Percentiles rank a stretch among this genome's conserved stretches.
Evolutionary conservation across 2,797 vertebrate species (phyloP).

Genomic region (Gallirallus australis): DNA sequence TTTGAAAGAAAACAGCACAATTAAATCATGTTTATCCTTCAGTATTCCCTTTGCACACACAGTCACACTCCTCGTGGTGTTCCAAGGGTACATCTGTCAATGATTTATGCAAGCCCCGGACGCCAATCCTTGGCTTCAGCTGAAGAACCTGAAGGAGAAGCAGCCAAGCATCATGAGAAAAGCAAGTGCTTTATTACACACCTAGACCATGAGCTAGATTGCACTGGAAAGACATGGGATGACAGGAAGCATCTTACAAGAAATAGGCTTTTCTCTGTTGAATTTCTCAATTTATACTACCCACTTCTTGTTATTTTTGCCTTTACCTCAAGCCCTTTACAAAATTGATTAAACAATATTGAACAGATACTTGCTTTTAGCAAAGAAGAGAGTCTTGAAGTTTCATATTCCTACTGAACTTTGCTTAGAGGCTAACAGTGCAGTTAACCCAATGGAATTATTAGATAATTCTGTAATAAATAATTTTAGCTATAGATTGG

Average conservation of each 20-base stretch:
- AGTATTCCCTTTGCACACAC: conserved; percentile 90
- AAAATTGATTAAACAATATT: conserved; percentile 19
- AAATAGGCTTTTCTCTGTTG: background rate
- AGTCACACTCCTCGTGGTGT: conserved; percentile 96
- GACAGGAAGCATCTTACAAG: background rate
- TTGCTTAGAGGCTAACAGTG: background rate
- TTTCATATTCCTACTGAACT: background rate
- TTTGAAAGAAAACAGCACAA: conserved; percentile 41
- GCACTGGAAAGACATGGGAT: background rate
- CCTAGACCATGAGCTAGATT: background rate
- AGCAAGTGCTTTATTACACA: background rate
- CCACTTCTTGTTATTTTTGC: conserved; percentile 3
- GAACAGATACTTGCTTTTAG: background rate
- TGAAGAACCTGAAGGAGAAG: conserved; percentile 89
- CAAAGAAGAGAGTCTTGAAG: conserved; percentile 5
- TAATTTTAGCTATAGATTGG: background rate
- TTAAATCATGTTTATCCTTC: conserved; percentile 79
- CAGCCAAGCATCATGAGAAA: conserved; percentile 21
- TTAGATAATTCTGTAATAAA: background rate
- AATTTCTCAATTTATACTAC: conserved; percentile 44
- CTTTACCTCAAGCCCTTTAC: conserved; percentile 34
- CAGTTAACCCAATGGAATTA: background rate
- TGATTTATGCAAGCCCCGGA: conserved; percentile 90
- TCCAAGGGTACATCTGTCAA: conserved; percentile 94
- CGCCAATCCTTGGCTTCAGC: conserved; percentile 89